Base-by-base conservation (phyloP, 2,113 vertebrate species). In the Trematomus loennbergii region DNA sequence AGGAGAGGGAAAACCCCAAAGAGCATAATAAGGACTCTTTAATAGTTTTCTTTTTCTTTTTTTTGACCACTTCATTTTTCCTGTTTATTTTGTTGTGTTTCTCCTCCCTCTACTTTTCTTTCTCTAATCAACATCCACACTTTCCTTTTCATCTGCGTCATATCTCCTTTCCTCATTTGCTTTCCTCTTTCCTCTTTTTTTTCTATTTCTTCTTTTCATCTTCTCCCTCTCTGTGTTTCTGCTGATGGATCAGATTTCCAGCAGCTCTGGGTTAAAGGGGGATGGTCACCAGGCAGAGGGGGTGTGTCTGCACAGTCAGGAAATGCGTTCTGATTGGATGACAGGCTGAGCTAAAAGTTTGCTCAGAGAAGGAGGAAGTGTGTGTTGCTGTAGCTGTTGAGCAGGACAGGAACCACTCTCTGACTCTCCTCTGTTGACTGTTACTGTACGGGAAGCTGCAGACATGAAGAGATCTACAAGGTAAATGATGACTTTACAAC, bases 391-490 rank as follows among this genome's bases (percentile, higher is more conserved):
- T 58, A 43, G 69, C 72, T 78, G 76, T 86, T 67, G 79, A 29
- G 57, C 86, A 66, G 72, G 52, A 83, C 66, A 78, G 72, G 73
- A 83, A 71, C 61, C 4, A 10, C 52, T 73, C 59, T 64, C 59
- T 64, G 81, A 75, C 76, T 65, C 50, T 67, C 78, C 63, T 6
- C 33, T 49, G 6, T 70, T 63, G n/a, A 79, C 76, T 77, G 52
- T 79, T 72, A 29, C 36, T 53, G 68, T 87, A 86, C 87, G 84
- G 84, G 77, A 82, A 84, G 11, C 61, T 9, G 76, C 72, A 87
- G 70, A 74, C 86, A 96, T 96, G 95, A 95, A 95, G 90, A 94
- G 36, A 79, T 93, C 94, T 0, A 20, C 77, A 82, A 95, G 95
- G 95, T 96, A 95, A 95, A n/a, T 3, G 0, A 9, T 3, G 62